phyloP scores from a whole-genome alignment of 2,113 vertebrate genomes.

The Lipotes vexillifer region DNA sequence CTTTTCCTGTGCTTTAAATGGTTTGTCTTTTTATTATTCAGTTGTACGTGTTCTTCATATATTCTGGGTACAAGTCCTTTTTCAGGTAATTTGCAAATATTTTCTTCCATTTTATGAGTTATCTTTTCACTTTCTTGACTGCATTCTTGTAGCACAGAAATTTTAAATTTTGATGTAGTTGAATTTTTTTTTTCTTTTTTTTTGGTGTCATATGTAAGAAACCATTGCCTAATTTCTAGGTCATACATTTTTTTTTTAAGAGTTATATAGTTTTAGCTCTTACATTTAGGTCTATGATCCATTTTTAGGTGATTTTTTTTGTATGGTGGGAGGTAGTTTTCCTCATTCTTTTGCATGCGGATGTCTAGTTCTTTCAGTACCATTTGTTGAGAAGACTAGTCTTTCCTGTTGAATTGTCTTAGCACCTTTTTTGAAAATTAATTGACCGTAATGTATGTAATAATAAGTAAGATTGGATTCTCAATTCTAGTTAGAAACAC shows the following conservation, averaged over 20 bases:
- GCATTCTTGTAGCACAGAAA: too few relatives aligned
- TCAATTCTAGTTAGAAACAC: background rate
- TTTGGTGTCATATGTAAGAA: background rate
- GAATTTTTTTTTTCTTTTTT: too few relatives aligned
- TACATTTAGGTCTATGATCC: too few relatives aligned
- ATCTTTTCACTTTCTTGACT: too few relatives aligned
- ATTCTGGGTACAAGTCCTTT: background rate
- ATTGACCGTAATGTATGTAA: background rate
- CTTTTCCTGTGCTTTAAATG: background rate
- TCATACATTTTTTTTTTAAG: background rate
- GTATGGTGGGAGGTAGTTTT: too few relatives aligned
- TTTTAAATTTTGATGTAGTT: too few relatives aligned
- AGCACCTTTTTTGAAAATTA: background rate
- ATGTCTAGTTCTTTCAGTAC: background rate
- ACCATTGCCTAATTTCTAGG: background rate
- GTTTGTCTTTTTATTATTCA: background rate
- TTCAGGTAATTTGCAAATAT: background rate
- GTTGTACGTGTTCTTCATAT: background rate
- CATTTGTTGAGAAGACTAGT: background rate
- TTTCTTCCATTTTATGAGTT: background rate
- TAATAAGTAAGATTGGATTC: background rate
- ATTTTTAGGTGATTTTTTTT: too few relatives aligned
- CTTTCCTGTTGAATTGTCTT: background rate
- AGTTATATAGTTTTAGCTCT: background rate
- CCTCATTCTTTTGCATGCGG: too few relatives aligned